Base-by-base conservation (phyloP, 2,797 vertebrate species). In the Knipowitschia caucasica region DNA sequence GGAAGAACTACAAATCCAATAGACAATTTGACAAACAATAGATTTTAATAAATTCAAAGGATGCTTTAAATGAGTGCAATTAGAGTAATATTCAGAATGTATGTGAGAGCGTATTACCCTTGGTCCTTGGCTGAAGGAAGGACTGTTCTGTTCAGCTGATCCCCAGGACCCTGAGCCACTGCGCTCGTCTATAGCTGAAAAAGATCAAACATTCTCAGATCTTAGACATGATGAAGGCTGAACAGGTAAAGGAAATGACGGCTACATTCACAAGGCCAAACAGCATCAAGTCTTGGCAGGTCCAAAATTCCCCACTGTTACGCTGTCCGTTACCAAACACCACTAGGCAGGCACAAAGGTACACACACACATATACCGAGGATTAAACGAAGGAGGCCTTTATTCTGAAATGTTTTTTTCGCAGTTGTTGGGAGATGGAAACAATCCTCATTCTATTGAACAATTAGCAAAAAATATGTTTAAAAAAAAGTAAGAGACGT, bases 51-150 rank as follows among this genome's bases (percentile, higher is more conserved):
- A 68, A 60, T 65, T 60, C 60, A 50, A 36, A 59, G 56, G 51
- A 68, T 74, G 49, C 56, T 34, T 47, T 58, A 67, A 46, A 53
- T 58, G n/a, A 59, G 69, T 56, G 60, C 67, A 61, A 71, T 73
- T 47, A 43, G 42, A 56, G 59, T 71, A 66, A 65, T 4, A 69
- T 43, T 61, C n/a, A 54, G 46, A 52, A 56, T 50, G n/a, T n/a
- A 34, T 0, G 21, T 45, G 30, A 31, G 36, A 25, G 59, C 42
- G 59, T 64, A 88, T 93, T 91, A 99, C 95, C 92, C 94, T n/a
- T n/a, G n/a, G 91, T 85, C 91, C 90, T 83, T 96, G 93, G 85
- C 92, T 95, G 67, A 97, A 99, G 2, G 96, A 92, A 60, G 94
- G 92, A 75, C 92, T 95, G 86, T 92, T 95, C 89, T 98, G 97